Evolutionary conservation across 2,888 invertebrate species (phyloP).

Genomic region (Helleia helle): DNA sequence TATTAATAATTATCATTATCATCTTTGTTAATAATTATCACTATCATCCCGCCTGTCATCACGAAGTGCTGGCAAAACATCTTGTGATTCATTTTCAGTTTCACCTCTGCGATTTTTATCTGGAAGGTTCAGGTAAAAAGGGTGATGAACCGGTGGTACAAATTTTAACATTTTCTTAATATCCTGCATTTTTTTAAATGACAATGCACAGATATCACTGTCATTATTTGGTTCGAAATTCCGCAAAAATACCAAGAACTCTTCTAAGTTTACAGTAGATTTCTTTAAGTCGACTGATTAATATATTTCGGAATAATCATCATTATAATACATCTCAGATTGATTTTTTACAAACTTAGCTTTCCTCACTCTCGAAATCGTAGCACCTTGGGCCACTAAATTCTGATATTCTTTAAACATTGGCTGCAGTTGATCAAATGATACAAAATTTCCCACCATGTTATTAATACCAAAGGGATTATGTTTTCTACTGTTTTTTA

Average conservation of each 20-base stretch:
- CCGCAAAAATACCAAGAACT: conserved; percentile 16
- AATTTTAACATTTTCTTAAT: conserved; percentile 20
- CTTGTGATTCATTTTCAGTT: background rate
- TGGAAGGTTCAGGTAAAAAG: conserved; percentile 16
- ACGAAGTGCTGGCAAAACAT: background rate
- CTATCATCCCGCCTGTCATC: background rate
- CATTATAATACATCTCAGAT: conserved; percentile 11
- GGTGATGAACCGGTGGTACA: conserved; percentile 15
- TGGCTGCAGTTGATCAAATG: conserved; percentile 17
- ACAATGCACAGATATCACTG: conserved; percentile 14
- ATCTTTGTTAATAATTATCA: background rate
- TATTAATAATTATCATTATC: background rate
- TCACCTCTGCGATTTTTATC: conserved; percentile 7
- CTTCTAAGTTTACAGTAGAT: conserved; percentile 19
- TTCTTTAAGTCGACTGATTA: conserved; percentile 19
- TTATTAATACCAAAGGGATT: conserved; percentile 12
- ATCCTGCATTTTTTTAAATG: conserved; percentile 20
- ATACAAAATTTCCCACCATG: conserved; percentile 14
- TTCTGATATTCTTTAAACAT: conserved; percentile 9
- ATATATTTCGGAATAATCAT: conserved; percentile 15
- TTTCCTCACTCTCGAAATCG: conserved; percentile 13
- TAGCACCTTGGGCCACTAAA: conserved; percentile 17
- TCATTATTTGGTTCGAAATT: conserved; percentile 20
- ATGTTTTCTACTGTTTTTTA: conserved; percentile 16
- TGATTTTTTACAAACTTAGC: conserved; percentile 16